phyloP scores from a whole-genome alignment of 2,888 invertebrate genomes.

The Dermolepida albohirtum region DNA sequence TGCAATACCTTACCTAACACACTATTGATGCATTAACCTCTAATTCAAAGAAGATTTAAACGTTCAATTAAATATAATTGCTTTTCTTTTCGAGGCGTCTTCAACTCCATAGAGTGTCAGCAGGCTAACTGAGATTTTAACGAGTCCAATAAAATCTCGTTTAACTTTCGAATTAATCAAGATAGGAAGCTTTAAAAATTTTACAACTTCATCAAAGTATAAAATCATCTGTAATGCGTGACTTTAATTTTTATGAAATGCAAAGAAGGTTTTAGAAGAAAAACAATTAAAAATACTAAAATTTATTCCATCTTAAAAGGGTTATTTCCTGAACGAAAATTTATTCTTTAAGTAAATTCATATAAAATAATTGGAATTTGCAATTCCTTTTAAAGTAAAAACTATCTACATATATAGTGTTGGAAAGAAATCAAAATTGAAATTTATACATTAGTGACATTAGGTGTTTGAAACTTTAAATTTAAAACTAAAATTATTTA shows the following conservation, averaged over 20 bases:
- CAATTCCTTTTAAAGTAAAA: no score
- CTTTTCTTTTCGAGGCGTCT: not conserved
- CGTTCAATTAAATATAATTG: not conserved
- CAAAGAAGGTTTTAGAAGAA: not conserved
- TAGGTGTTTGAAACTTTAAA: no score
- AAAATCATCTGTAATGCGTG: not conserved
- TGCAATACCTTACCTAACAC: no score
- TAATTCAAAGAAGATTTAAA: not conserved
- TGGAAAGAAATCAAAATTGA: no score
- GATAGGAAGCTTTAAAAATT: slow-evolving; percentile 1
- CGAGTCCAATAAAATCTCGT: slow-evolving; percentile 2
- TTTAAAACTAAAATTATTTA: no score
- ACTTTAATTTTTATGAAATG: slow-evolving; percentile 4
- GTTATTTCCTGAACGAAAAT: no score
- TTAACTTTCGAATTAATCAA: slow-evolving; percentile 1
- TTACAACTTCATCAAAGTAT: slow-evolving; percentile 11
- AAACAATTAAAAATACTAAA: no score
- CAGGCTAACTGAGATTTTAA: slow-evolving; percentile 7
- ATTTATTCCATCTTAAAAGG: no score
- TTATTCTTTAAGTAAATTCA: no score
- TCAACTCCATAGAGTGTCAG: not conserved
- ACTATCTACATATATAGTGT: no score
- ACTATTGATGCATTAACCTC: not conserved
- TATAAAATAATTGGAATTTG: no score
- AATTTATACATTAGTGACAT: no score